Evolutionary conservation across 2,113 vertebrate species (phyloP).

Genomic region (Bostrychus sinensis): DNA sequence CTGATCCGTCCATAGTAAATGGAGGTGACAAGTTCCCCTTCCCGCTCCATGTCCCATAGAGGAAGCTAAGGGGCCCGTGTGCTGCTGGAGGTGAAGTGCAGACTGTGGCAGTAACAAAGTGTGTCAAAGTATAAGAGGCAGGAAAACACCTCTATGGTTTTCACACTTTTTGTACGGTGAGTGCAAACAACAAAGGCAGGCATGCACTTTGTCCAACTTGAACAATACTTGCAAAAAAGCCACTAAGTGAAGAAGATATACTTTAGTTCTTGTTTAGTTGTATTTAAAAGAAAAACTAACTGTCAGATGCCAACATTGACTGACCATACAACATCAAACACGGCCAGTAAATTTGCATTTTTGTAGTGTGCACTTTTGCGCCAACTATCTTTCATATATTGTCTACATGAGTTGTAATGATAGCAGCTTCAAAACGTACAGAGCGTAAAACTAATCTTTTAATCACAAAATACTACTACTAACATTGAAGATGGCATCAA

Average conservation of each 20-base stretch:
- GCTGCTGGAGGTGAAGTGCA: background rate
- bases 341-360: too few relatives aligned
- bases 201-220: background rate
- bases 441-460: too few relatives aligned
- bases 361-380: too few relatives aligned
- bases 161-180: constrained; percentile 59
- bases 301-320: too few relatives aligned
- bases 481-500: too few relatives aligned
- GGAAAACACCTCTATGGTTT: constrained; percentile 59
- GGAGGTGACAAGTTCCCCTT: constrained; percentile 45
- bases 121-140: constrained; percentile 26
- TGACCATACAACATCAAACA: too few relatives aligned
- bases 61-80: background rate
- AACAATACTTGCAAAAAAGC: constrained; percentile 4
- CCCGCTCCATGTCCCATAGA: constrained; percentile 50
- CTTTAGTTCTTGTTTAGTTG: background rate
- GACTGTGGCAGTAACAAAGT: background rate
- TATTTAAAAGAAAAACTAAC: background rate
- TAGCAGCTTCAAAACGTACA: too few relatives aligned
- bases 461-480: too few relatives aligned
- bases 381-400: too few relatives aligned
- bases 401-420: too few relatives aligned
- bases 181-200: background rate
- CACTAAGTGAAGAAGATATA: background rate
- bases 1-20: constrained; percentile 73